These are phyloP conservation scores for Pygoscelis antarcticus DNA, from an alignment of 2,113 vertebrate genomes.

Conservation along the genomic window DNA sequence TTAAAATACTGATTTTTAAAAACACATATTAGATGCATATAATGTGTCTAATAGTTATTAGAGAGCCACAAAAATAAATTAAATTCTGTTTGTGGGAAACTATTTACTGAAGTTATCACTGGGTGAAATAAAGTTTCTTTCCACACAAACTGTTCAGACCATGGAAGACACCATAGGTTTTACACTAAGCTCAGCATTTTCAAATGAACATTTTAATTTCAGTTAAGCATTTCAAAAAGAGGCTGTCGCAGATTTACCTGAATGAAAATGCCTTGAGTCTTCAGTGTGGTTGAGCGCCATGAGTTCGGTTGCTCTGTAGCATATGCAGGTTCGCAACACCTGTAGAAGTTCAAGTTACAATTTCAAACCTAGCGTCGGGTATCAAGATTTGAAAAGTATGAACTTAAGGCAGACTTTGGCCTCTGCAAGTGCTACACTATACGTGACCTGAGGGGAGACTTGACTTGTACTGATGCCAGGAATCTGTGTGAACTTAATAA, in stretches of 20 bases:
- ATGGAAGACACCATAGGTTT: rapidly evolving
- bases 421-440: neutral
- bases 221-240: neutral
- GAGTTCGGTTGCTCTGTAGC: neutral
- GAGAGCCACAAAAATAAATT: neutral
- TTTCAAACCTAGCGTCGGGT: neutral
- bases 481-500: neutral
- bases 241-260: neutral
- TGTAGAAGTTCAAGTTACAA: neutral
- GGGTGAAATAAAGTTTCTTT: neutral
- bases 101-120: neutral
- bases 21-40: neutral
- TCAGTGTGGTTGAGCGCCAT: neutral
- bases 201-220: neutral
- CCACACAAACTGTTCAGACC: neutral
- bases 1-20: neutral
- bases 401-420: neutral
- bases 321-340: neutral
- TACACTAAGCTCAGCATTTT: neutral
- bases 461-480: neutral
- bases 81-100: neutral
- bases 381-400: neutral
- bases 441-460: neutral
- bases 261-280: neutral
- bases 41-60: neutral